Conservation (phyloP, 2,113 vertebrate species). For the Athene cunicularia region DNA sequence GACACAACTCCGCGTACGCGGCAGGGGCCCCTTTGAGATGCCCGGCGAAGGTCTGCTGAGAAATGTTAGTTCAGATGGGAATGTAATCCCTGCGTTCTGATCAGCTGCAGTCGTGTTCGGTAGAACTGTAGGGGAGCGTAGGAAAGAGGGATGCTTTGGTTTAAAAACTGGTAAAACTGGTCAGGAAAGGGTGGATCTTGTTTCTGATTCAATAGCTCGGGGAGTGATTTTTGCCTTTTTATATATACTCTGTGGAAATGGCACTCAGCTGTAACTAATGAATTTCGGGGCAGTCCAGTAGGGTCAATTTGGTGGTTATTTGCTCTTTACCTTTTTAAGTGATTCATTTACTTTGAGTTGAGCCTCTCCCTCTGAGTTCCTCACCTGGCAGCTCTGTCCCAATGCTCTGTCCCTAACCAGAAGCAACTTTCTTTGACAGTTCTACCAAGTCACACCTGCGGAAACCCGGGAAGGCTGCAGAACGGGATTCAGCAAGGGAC, state of each 20-base stretch:
- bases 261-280: rapidly evolving
- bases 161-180: background rate
- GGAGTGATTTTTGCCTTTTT: background rate
- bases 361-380: background rate
- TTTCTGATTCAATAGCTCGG: background rate
- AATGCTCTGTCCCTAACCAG: background rate
- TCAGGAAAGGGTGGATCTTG: background rate
- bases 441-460: constrained; percentile 94
- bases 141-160: background rate
- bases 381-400: no score
- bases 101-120: rapidly evolving
- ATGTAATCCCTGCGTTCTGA: no score
- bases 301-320: rapidly evolving
- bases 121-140: rapidly evolving
- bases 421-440: constrained; percentile 73
- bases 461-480: constrained; percentile 91
- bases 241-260: rapidly evolving
- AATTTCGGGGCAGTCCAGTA: rapidly evolving
- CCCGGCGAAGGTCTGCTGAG: rapidly evolving
- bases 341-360: rapidly evolving
- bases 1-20: rapidly evolving
- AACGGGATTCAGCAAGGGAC: constrained; percentile 93
- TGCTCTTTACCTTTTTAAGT: rapidly evolving
- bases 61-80: background rate
- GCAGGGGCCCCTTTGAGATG: background rate